Conservation (phyloP, 1,140 invertebrate species). For the Melitaea cinxia region DNA sequence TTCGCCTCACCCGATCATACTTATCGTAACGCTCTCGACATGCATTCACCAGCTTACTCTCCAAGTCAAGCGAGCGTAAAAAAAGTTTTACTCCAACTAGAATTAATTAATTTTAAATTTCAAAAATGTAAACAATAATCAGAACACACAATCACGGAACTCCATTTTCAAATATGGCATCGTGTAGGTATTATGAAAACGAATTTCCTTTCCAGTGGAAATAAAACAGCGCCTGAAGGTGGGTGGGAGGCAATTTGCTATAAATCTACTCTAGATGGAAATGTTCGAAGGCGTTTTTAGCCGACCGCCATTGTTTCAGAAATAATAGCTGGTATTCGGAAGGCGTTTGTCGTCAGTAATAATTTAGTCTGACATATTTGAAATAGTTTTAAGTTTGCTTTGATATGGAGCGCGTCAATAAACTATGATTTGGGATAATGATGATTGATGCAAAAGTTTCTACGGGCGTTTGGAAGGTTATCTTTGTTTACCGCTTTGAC, state of each 20-base stretch:
- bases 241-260: constrained; percentile 59
- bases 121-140: too few relatives aligned
- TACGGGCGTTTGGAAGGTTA: too few relatives aligned
- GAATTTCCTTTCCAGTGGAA: constrained; percentile 50
- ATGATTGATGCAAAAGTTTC: constrained; percentile 19
- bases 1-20: too few relatives aligned
- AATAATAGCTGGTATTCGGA: constrained; percentile 25
- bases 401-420: constrained; percentile 2
- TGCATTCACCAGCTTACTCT: too few relatives aligned
- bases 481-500: too few relatives aligned
- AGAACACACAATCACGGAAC: constrained; percentile 9
- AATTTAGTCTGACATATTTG: constrained; percentile 15
- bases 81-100: too few relatives aligned
- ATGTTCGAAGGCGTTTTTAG: constrained; percentile 57
- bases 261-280: constrained; percentile 61
- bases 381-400: constrained; percentile 11
- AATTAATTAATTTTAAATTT: too few relatives aligned
- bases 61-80: too few relatives aligned
- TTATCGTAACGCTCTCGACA: too few relatives aligned
- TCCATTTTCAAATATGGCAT: constrained; percentile 3
- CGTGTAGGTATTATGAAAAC: constrained; percentile 44
- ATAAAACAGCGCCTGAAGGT: constrained; percentile 63
- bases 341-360: constrained; percentile 11
- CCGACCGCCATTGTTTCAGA: constrained; percentile 44
- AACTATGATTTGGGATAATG: constrained; percentile 15